phyloP scores from a whole-genome alignment of 1,140 invertebrate species.

The Drosophila triauraria region DNA sequence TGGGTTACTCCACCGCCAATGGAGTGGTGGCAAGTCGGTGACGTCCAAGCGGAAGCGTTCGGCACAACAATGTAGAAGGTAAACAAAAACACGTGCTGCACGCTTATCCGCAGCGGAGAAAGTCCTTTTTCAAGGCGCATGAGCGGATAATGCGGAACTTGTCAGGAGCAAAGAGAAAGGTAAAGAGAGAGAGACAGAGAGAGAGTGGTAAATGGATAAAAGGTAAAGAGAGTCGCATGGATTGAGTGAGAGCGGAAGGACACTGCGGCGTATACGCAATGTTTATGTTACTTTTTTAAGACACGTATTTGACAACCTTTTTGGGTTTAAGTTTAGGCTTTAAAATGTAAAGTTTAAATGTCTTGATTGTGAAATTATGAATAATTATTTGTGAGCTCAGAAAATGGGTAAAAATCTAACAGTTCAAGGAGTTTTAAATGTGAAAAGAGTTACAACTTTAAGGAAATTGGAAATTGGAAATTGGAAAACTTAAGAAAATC shows the following conservation, averaged over 20 bases:
- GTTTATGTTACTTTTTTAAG: slow-evolving; percentile 12
- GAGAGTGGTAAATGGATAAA: slow-evolving; percentile 26
- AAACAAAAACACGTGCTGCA: slow-evolving; percentile 79
- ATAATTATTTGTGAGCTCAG: neutral
- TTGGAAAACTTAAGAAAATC: neutral
- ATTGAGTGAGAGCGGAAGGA: neutral
- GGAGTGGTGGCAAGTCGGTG: slow-evolving; percentile 21
- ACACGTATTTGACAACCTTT: slow-evolving; percentile 1
- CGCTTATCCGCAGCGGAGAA: slow-evolving; percentile 54
- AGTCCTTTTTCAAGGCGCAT: slow-evolving; percentile 28
- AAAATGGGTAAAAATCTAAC: neutral
- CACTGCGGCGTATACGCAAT: slow-evolving; percentile 50
- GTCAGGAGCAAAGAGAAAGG: neutral
- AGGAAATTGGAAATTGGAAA: too few relatives aligned
- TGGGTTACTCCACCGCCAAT: slow-evolving; percentile 54
- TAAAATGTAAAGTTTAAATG: neutral
- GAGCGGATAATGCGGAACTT: slow-evolving; percentile 52
- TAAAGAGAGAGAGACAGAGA: neutral
- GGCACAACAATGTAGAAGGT: slow-evolving; percentile 72
- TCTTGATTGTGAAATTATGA: neutral
- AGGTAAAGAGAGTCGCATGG: slow-evolving; percentile 4
- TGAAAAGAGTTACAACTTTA: neutral
- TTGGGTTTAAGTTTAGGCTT: neutral
- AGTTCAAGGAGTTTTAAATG: too few relatives aligned
- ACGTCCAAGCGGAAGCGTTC: slow-evolving; percentile 46